Evolutionary conservation across 2,888 invertebrate species (phyloP).

Genomic region (Tipula lateralis): DNA sequence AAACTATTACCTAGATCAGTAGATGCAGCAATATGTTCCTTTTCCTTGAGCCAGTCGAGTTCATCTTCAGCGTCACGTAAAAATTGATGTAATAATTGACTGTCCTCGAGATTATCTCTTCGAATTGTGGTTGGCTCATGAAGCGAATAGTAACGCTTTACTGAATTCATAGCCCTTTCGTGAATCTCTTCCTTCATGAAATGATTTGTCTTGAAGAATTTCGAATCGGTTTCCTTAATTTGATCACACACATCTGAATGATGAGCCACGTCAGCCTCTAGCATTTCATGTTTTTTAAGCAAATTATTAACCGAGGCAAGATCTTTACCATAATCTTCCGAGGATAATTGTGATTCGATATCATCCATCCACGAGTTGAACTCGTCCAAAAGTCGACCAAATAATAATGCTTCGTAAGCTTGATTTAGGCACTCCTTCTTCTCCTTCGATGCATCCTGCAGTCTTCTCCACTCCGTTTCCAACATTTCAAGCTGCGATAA

Average conservation of each 20-base stretch:
- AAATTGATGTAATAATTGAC: slow-evolving; percentile 81
- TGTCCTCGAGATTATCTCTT: slow-evolving; percentile 87
- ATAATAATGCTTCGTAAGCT: slow-evolving; percentile 85
- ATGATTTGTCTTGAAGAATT: slow-evolving; percentile 73
- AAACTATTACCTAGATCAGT: slow-evolving; percentile 62
- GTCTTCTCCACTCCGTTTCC: slow-evolving; percentile 79
- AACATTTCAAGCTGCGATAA: slow-evolving; percentile 75
- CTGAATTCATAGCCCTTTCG: slow-evolving; percentile 61
- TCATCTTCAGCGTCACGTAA: slow-evolving; percentile 90
- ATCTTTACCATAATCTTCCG: slow-evolving; percentile 68
- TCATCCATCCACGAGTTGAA: slow-evolving; percentile 92
- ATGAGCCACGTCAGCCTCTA: slow-evolving; percentile 82
- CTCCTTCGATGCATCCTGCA: slow-evolving; percentile 74
- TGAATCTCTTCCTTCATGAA: slow-evolving; percentile 87
- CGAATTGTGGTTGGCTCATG: slow-evolving; percentile 88
- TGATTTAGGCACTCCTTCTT: slow-evolving; percentile 83
- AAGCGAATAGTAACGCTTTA: slow-evolving; percentile 69
- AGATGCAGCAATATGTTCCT: slow-evolving; percentile 65
- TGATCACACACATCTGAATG: slow-evolving; percentile 78
- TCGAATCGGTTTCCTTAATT: slow-evolving; percentile 72
- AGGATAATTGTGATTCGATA: slow-evolving; percentile 63
- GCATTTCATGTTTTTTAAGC: slow-evolving; percentile 69
- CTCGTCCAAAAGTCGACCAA: slow-evolving; percentile 85
- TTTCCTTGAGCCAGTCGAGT: slow-evolving; percentile 80
- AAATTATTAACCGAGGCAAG: slow-evolving; percentile 79